Percentiles rank a stretch among this genome's conserved stretches.
These are phyloP conservation scores for Mythimna vitellina DNA, from an alignment of 2,888 invertebrate species.

Conservation along the genomic window DNA sequence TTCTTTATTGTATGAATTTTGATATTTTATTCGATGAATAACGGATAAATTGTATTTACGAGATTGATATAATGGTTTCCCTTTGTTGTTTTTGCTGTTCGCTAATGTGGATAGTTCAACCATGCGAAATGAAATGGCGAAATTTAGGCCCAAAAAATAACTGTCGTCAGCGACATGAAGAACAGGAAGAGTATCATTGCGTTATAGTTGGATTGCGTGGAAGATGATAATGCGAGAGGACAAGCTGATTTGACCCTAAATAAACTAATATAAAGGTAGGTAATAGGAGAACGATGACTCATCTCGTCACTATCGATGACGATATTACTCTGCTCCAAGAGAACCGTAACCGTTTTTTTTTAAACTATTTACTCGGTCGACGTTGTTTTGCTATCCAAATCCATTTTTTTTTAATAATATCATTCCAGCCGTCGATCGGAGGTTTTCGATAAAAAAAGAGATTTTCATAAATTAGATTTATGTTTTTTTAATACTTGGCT, in stretches of 20 bases:
- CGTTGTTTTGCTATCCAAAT: too few relatives aligned
- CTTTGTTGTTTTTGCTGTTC: too few relatives aligned
- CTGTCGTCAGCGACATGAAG: neutral
- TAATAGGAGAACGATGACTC: too few relatives aligned
- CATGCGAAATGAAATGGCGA: neutral
- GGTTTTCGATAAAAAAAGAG: too few relatives aligned
- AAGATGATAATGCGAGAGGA: neutral
- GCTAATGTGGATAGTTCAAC: neutral
- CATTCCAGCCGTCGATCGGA: too few relatives aligned
- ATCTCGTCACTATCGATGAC: too few relatives aligned
- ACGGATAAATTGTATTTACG: neutral
- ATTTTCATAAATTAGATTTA: too few relatives aligned
- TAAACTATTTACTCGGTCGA: too few relatives aligned
- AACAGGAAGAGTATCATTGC: neutral
- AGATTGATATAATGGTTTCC: neutral
- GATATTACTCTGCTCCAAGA: too few relatives aligned
- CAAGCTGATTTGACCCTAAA: neutral
- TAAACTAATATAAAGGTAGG: neutral
- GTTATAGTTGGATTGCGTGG: neutral
- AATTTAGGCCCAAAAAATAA: neutral
- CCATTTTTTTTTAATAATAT: too few relatives aligned
- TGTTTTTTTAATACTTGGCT: too few relatives aligned
- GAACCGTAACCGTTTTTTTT: too few relatives aligned
- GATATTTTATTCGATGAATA: slow-evolving; percentile 2
- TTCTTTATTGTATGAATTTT: neutral